Conservation (phyloP, 2,888 invertebrate species). For the Drosophila borborema region DNA sequence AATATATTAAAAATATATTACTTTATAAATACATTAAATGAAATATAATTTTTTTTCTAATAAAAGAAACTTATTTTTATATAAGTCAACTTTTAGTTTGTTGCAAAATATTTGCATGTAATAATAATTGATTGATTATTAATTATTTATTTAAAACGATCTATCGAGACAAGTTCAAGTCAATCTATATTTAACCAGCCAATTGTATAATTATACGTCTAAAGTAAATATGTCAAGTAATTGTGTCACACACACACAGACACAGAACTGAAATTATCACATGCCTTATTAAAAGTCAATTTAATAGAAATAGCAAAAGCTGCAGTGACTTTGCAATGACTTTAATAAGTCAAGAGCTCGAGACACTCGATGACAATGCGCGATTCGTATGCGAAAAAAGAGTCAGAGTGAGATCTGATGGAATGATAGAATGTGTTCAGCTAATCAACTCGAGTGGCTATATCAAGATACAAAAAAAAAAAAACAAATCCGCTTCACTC, state of each 20-base stretch:
- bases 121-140: background rate
- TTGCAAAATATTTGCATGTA: background rate
- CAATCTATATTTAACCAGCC: background rate
- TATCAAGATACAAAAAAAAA: background rate
- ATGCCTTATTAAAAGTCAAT: background rate
- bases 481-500: background rate
- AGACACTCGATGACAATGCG: conserved; percentile 36
- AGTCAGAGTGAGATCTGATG: background rate
- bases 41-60: too few species aligned
- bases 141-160: too few species aligned
- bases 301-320: background rate
- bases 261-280: background rate
- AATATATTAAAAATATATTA: too few species aligned
- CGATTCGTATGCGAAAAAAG: background rate
- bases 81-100: background rate
- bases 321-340: conserved; percentile 24
- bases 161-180: background rate
- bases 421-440: background rate
- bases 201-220: background rate
- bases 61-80: background rate
- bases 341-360: conserved; percentile 11
- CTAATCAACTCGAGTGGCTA: background rate
- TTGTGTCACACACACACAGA: background rate
- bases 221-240: background rate
- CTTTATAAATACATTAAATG: too few species aligned